These are phyloP conservation scores for Caenorhabditis sp. DNA, from an alignment of 2,888 invertebrate genomes.

Conservation along the genomic window DNA sequence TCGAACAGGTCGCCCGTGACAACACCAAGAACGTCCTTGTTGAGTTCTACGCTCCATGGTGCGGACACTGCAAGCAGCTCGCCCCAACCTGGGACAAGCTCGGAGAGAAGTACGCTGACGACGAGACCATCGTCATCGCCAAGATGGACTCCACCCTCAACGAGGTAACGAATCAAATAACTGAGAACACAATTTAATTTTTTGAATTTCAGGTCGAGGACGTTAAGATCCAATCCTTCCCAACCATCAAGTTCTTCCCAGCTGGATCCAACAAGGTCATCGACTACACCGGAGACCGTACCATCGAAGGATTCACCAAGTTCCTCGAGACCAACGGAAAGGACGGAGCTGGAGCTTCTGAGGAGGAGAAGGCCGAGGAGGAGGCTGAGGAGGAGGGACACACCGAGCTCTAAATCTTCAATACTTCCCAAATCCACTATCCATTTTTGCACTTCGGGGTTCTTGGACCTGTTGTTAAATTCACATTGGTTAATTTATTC, in stretches of 20 bases:
- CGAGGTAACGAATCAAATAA: constrained; percentile 87
- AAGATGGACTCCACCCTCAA: constrained; percentile 99
- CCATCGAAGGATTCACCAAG: constrained; percentile 93
- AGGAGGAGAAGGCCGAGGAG: constrained; percentile 81
- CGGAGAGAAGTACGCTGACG: constrained; percentile 93
- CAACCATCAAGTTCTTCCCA: constrained; percentile 94
- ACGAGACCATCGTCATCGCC: constrained; percentile 91
- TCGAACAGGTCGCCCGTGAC: constrained; percentile 93
- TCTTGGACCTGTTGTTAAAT: constrained; percentile 60
- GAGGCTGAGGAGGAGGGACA: constrained; percentile 79
- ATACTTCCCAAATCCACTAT: not conserved
- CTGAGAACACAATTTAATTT: not conserved
- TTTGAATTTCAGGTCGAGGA: constrained; percentile 76
- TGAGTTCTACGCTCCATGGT: constrained; percentile 89
- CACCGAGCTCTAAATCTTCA: constrained; percentile 72
- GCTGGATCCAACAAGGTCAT: constrained; percentile 93
- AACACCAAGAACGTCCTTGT: constrained; percentile 94
- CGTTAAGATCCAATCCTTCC: constrained; percentile 86
- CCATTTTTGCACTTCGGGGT: constrained; percentile 47
- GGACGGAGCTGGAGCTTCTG: constrained; percentile 86
- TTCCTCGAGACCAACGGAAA: constrained; percentile 95
- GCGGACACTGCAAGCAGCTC: constrained; percentile 97
- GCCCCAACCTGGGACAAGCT: constrained; percentile 97
- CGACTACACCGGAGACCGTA: constrained; percentile 96
- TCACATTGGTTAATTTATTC: constrained; percentile 53